A percentile compares a stretch with the other conserved stretches of the same genome.
Conservation (phyloP, 2,888 invertebrate genomes). For the Noctua pronuba region DNA sequence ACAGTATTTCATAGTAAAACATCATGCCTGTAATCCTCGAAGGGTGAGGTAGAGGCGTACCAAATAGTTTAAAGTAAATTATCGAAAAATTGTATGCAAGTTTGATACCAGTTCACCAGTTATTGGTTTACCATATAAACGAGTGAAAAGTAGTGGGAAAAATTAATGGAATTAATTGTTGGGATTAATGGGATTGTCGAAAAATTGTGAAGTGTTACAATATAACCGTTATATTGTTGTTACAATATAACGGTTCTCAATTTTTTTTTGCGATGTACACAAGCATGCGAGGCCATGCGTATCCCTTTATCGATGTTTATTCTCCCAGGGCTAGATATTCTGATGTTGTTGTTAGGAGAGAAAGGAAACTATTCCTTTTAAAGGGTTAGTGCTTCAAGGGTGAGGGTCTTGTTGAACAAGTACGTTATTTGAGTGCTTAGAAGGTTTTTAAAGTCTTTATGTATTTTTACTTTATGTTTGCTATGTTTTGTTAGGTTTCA, state of each 20-base stretch:
- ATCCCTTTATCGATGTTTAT: slow-evolving; percentile 25
- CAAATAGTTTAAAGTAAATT: background rate
- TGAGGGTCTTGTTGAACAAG: background rate
- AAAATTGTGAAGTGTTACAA: too few species aligned
- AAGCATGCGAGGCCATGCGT: background rate
- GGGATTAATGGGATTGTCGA: too few species aligned
- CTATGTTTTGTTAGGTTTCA: background rate
- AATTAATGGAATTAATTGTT: too few species aligned
- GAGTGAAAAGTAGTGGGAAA: background rate
- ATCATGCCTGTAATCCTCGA: background rate
- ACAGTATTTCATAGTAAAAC: background rate
- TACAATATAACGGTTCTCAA: background rate
- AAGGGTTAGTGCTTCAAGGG: slow-evolving; percentile 2
- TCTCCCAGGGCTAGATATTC: slow-evolving; percentile 10
- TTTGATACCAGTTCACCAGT: background rate
- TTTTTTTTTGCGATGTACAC: background rate
- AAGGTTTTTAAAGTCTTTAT: background rate
- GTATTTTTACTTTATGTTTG: background rate
- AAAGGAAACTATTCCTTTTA: slow-evolving; percentile 19
- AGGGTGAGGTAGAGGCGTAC: background rate
- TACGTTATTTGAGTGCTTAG: background rate
- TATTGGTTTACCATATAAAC: background rate
- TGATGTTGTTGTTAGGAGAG: background rate
- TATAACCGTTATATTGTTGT: too few species aligned
- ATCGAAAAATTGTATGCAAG: background rate